These are phyloP conservation scores for Garra rufa DNA, from an alignment of 2,113 vertebrate species.

Conservation along the genomic window DNA sequence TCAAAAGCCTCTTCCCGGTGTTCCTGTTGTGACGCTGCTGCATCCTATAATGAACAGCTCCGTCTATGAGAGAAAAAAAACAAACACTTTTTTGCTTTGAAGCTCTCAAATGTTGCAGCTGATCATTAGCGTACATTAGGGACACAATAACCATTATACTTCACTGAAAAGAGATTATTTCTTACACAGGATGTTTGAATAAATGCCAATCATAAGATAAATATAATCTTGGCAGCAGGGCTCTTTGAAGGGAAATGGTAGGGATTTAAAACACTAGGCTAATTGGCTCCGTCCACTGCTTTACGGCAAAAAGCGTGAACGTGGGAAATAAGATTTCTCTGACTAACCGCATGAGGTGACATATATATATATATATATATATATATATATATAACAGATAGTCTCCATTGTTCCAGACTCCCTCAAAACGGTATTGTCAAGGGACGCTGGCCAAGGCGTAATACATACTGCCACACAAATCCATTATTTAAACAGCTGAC, in stretches of 20 bases:
- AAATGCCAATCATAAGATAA: constrained; percentile 16
- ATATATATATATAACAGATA: constrained; percentile 14
- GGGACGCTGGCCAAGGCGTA: constrained; percentile 42
- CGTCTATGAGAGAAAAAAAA: neutral
- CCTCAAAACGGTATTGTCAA: constrained; percentile 49
- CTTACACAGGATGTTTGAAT: constrained; percentile 23
- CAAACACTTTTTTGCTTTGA: neutral
- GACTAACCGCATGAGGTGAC: neutral
- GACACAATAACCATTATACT: constrained; percentile 31
- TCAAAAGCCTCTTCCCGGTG: neutral
- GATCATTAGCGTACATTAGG: constrained; percentile 43
- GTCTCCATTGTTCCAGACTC: constrained; percentile 31
- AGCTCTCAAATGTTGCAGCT: constrained; percentile 30
- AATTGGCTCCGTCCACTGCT: neutral
- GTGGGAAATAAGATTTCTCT: neutral
- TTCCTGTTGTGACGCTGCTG: neutral
- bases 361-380: no score
- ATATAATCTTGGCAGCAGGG: constrained; percentile 14
- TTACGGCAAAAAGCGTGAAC: neutral
- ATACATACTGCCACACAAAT: constrained; percentile 43
- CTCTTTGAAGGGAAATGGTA: neutral
- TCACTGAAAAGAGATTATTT: constrained; percentile 21
- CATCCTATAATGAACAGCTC: constrained; percentile 23
- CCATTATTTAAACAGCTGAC: constrained; percentile 55
- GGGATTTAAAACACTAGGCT: neutral